phyloP scores from a whole-genome alignment of 2,888 invertebrate species.

The Morpho helenor region DNA sequence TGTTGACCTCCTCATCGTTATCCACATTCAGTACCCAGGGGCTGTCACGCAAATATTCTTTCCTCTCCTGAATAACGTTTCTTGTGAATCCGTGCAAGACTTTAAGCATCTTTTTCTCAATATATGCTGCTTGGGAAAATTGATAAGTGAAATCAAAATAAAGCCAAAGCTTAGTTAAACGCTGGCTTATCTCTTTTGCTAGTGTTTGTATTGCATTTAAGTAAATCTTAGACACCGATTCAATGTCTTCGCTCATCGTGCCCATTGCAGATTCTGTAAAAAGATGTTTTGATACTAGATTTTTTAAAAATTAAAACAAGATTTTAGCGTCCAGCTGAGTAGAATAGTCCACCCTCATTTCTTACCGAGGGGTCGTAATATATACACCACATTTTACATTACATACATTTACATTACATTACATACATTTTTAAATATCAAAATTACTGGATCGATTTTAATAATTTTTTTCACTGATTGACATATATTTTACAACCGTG shows the following conservation, averaged over 20 bases:
- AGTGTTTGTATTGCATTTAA: slow-evolving; percentile 57
- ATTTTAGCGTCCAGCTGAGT: too few species aligned
- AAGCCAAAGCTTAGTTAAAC: slow-evolving; percentile 19
- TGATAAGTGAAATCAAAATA: slow-evolving; percentile 17
- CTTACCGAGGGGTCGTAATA: too few species aligned
- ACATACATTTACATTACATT: too few species aligned
- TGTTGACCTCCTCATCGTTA: slow-evolving; percentile 23
- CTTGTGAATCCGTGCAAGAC: slow-evolving; percentile 73
- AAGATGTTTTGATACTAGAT: not conserved
- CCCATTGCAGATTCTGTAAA: slow-evolving; percentile 76
- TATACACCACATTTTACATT: too few species aligned
- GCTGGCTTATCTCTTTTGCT: slow-evolving; percentile 22
- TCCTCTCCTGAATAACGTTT: slow-evolving; percentile 64
- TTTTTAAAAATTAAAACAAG: too few species aligned
- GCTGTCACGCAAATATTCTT: slow-evolving; percentile 29
- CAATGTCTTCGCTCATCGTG: slow-evolving; percentile 48
- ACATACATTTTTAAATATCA: too few species aligned
- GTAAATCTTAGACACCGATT: slow-evolving; percentile 56
- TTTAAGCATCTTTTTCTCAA: slow-evolving; percentile 39
- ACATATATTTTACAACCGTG: too few species aligned
- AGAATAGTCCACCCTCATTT: too few species aligned
- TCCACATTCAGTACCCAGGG: slow-evolving; percentile 19
- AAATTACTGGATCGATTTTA: too few species aligned
- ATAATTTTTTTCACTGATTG: too few species aligned
- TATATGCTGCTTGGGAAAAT: slow-evolving; percentile 8